phyloP scores from a whole-genome alignment of 2,888 invertebrate species.

The Stramonita haemastoma region DNA sequence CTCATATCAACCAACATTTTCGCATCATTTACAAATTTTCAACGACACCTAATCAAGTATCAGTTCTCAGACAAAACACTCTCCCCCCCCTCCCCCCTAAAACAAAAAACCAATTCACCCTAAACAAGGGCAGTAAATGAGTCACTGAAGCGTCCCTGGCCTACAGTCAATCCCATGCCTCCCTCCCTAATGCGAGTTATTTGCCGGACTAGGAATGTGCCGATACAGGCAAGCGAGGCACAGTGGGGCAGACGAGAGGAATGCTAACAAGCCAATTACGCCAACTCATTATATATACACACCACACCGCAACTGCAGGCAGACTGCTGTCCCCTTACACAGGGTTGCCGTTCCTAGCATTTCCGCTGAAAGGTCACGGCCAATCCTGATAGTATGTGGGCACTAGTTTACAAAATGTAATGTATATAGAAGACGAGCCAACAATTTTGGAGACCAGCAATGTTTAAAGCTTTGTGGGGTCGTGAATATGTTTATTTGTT shows the following conservation, averaged over 20 bases:
- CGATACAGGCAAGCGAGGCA: not conserved
- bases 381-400: too few relatives aligned
- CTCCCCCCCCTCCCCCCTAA: not conserved
- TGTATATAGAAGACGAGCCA: too few relatives aligned
- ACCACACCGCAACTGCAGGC: not conserved
- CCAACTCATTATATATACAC: not conserved
- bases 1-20: not conserved
- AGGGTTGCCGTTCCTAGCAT: not conserved
- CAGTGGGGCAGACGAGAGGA: not conserved
- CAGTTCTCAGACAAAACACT: not conserved
- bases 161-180: not conserved
- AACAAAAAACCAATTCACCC: not conserved
- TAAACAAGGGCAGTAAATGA: not conserved
- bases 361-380: too few relatives aligned
- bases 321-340: not conserved
- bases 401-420: too few relatives aligned
- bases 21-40: too few relatives aligned
- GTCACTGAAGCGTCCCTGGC: not conserved
- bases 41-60: not conserved
- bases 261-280: conserved; percentile 1
- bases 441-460: too few relatives aligned
- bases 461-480: too few relatives aligned
- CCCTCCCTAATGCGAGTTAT: not conserved
- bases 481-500: too few relatives aligned
- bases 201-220: not conserved